Evolutionary conservation across 1,140 invertebrate genomes (phyloP), one percentile per base, ranked within the genome.

Genomic region (Dufourea novaeangliae): DNA sequence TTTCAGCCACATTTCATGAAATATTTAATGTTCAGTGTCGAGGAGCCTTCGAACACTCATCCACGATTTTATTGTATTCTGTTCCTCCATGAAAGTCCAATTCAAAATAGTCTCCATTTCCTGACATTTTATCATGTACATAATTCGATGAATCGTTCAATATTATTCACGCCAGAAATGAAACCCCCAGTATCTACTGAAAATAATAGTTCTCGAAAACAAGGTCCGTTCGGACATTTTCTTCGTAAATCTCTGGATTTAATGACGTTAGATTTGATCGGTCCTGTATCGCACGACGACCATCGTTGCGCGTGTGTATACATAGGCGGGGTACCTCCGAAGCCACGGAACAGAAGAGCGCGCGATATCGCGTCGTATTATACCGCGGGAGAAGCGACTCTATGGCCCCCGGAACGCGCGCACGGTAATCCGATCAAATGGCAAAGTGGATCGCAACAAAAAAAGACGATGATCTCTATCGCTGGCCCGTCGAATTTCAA

Each of bases 341-440:
- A 56, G 37, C n/a, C 54, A 62, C 17, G 66, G 32, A 70, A 61
- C n/a, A 77, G 74, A 71, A 54, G 57, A 44, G 68, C 56, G 14
- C 29, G 52, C 59, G 69, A 73, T 72, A 64, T 70, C 68, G 64
- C 44, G 46, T 56, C 34, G 57, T 62, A 54, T 78, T 80, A 74
- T 73, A 78, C 44, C 59, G n/a, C n/a, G n/a, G 68, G 73, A 61
- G 52, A 71, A 80, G 63, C 77, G 81, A 61, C 78, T 84, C 78
- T 83, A 75, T 83, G 71, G 62, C 46, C 44, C 44, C 37, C 70
- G 22, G 68, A 46, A 59, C 71, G 54, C 69, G 54, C 69, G 72
- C 82, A 84, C 80, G 81, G 82, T 86, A 90, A 90, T 90, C 88
- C 88, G 89, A 90, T 90, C 88, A 90, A 90, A 89, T 84, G 84